Evolutionary conservation across 2,888 invertebrate species (phyloP).

Genomic region (Thymelicus acteon): DNA sequence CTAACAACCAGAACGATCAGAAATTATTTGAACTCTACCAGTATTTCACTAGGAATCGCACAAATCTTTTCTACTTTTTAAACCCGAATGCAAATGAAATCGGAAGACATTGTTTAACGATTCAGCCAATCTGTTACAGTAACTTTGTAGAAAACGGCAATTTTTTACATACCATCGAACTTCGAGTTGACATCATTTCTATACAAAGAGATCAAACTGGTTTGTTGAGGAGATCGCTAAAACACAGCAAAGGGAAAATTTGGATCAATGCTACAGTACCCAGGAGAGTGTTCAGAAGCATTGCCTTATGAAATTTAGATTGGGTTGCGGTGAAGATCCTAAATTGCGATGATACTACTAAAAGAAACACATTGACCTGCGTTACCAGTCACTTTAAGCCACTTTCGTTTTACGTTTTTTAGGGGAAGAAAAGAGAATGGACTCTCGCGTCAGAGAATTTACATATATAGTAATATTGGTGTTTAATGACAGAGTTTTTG

Average conservation of each 20-base stretch:
- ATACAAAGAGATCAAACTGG: slow-evolving; percentile 64
- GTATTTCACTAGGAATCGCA: neutral
- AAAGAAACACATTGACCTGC: slow-evolving; percentile 48
- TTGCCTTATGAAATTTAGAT: slow-evolving; percentile 65
- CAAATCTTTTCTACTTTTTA: slow-evolving; percentile 10
- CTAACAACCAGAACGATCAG: neutral
- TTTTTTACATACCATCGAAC: slow-evolving; percentile 53
- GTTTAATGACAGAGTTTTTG: too few species aligned
- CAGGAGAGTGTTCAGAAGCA: slow-evolving; percentile 50
- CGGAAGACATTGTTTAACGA: slow-evolving; percentile 18
- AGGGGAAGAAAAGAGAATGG: neutral
- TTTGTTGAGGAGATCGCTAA: slow-evolving; percentile 54
- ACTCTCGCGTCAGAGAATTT: too few species aligned
- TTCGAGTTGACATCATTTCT: slow-evolving; percentile 66
- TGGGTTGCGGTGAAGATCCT: slow-evolving; percentile 51
- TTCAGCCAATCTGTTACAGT: slow-evolving; percentile 31
- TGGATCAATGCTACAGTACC: slow-evolving; percentile 45
- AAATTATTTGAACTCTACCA: slow-evolving; percentile 7
- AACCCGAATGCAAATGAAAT: slow-evolving; percentile 8
- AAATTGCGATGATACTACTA: slow-evolving; percentile 49
- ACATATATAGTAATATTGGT: too few species aligned
- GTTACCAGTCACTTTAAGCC: slow-evolving; percentile 14
- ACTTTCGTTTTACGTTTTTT: neutral
- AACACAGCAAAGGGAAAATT: slow-evolving; percentile 48
- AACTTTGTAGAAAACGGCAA: slow-evolving; percentile 25